Evolutionary conservation across 2,113 vertebrate genomes (phyloP).

Genomic region (Helogale parvula): DNA sequence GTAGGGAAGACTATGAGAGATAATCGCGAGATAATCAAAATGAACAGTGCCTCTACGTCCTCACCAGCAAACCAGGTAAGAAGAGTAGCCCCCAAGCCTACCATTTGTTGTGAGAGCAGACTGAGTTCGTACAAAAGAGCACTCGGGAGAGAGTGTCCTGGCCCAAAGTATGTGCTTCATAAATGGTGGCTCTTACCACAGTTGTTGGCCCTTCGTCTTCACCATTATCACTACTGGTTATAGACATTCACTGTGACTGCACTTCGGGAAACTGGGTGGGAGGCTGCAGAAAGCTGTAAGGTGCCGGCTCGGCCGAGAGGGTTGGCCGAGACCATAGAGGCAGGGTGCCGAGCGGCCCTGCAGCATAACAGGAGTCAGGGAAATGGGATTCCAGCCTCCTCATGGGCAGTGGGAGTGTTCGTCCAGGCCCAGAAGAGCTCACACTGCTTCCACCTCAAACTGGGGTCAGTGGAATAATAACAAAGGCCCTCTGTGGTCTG

Average conservation of each 20-base stretch:
- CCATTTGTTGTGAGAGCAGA: background rate
- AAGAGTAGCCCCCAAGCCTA: too few species aligned
- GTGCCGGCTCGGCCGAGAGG: background rate
- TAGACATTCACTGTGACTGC: background rate
- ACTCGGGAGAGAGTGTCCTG: background rate
- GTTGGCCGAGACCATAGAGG: background rate
- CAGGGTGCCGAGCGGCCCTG: background rate
- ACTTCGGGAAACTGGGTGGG: background rate
- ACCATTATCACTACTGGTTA: background rate
- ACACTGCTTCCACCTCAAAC: background rate
- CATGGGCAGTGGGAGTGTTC: background rate
- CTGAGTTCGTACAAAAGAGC: background rate
- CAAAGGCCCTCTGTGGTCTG: background rate
- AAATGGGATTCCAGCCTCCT: background rate
- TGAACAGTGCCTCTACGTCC: background rate
- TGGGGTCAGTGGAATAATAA: background rate
- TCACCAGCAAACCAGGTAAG: background rate
- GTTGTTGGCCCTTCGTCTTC: rapidly evolving
- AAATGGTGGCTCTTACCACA: background rate
- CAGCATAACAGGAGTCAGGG: background rate
- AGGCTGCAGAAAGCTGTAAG: background rate
- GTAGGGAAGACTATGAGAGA: too few species aligned
- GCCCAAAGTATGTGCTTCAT: background rate
- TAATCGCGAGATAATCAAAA: background rate
- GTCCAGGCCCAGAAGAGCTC: background rate